Conservation (phyloP, 2,797 vertebrate species). For the Sebastes hopkinsi region DNA sequence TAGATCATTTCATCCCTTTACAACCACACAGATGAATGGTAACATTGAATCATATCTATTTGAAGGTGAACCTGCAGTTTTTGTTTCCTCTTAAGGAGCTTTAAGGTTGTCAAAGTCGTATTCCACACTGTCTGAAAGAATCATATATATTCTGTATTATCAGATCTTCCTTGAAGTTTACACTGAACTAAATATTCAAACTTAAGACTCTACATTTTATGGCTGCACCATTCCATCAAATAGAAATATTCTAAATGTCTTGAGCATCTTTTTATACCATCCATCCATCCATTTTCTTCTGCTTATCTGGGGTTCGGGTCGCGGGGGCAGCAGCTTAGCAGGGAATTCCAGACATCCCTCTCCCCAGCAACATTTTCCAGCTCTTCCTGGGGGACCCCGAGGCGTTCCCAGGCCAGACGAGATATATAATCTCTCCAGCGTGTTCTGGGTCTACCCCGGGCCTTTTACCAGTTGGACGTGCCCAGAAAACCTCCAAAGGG, state of each 20-base stretch:
- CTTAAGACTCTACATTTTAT: not conserved
- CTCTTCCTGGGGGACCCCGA: no score
- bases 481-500: no score
- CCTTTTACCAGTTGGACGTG: no score
- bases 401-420: no score
- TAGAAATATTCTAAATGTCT: not conserved
- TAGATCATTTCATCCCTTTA: not conserved
- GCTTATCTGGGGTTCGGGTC: no score
- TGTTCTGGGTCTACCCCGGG: no score
- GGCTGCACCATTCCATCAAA: not conserved
- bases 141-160: not conserved
- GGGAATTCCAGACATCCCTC: no score
- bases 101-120: not conserved
- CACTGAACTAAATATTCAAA: not conserved
- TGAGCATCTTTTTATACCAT: no score
- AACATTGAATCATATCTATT: not conserved
- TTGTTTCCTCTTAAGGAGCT: not conserved
- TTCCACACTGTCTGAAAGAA: not conserved
- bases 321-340: no score
- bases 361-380: no score
- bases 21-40: not conserved
- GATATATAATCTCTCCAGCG: no score
- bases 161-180: not conserved
- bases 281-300: no score
- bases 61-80: not conserved